Base-by-base conservation (phyloP, 2,797 vertebrate species). In the Neosilurus hyrtlii region DNA sequence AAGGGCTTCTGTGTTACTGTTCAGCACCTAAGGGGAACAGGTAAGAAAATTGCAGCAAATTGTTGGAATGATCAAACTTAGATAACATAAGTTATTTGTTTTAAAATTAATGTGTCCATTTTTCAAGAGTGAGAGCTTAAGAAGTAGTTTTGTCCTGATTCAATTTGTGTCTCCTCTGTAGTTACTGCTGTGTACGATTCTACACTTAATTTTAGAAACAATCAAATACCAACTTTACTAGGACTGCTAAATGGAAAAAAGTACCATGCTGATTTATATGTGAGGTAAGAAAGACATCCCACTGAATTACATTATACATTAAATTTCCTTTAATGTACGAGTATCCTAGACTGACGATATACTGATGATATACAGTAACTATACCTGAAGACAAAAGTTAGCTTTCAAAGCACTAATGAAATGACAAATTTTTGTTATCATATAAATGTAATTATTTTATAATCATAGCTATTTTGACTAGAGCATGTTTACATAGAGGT, bases 181-280 rank as follows among this genome's bases (percentile, higher is more conserved):
- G 98, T 95, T 90, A 94, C 95, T 88, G 97, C 97, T 84, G 95
- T 99, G 86, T 99, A 99, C 89, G 97, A 99, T 91, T 96, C 95
- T 90, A 99, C 96, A 3, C 94, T 99, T 90, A 99, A 99, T 95
- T 99, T 99, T 93, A 96, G 96, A 94, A 95, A 98, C 91, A 96
- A 97, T 57, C 94, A 97, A 90, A 91, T 89, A 12, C 98, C 98
- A 35, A 96, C 96, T 1, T 88, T 99, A 89, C 94, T 96, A 84
- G 98, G 96, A 83, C 89, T 99, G 88, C 94, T 99, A 43, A 96
- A 95, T 49, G 98, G 98, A 87, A 95, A 96, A 91, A 98, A 97
- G 85, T 99, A 98, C 56, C 96, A 99, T 0, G 96, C 97, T 16
- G 98, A 99, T 87, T 90, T 98, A 68, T 97, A 96, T 16, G 96